These are phyloP conservation scores for Mylabris sibirica DNA, from an alignment of 2,888 invertebrate genomes.

Conservation along the genomic window DNA sequence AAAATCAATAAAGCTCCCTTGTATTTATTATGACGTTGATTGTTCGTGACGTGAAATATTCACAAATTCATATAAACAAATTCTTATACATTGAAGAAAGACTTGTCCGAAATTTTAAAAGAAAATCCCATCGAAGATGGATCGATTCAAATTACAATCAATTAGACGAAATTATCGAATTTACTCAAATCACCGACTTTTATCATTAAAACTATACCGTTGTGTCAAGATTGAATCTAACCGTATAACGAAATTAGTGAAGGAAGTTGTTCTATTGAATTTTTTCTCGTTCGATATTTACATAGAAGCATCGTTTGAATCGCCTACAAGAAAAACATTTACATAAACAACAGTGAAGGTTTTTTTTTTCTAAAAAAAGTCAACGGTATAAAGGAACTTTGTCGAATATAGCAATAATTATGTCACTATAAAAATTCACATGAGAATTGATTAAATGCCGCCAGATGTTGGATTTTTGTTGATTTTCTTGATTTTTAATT, in stretches of 20 bases:
- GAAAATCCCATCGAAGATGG: no score
- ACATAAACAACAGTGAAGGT: background rate
- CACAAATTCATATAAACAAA: background rate
- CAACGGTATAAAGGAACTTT: background rate
- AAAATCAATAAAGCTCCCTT: slow-evolving; percentile 17
- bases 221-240: background rate
- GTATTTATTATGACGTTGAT: slow-evolving; percentile 17
- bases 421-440: background rate
- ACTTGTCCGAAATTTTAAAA: no score
- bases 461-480: no score
- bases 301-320: background rate
- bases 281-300: background rate
- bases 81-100: background rate
- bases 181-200: no score
- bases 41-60: slow-evolving; percentile 12
- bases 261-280: background rate
- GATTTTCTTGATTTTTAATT: no score
- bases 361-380: background rate
- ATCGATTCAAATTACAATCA: no score
- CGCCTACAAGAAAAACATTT: background rate
- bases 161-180: no score
- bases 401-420: background rate
- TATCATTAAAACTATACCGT: background rate
- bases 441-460: no score
- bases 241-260: background rate